A percentile compares a stretch with the other conserved stretches of the same genome.
phyloP scores from a whole-genome alignment of 1,140 invertebrate genomes.

The Megalopta genalis region DNA sequence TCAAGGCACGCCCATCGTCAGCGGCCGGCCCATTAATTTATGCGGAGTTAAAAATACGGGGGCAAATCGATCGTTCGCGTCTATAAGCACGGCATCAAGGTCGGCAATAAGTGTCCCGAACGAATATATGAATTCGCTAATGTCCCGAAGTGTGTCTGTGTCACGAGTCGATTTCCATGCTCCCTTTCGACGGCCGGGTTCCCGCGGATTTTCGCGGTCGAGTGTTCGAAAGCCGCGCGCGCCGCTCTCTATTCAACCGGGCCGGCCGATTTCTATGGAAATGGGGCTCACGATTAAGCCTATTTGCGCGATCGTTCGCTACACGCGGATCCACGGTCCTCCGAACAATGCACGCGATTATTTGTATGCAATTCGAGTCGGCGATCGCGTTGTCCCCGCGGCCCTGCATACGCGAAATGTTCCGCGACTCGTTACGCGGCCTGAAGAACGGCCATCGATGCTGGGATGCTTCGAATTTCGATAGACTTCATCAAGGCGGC shows the following conservation, averaged over 20 bases:
- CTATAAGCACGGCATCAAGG: conserved; percentile 57
- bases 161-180: conserved; percentile 19
- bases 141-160: conserved; percentile 2
- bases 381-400: too few relatives aligned
- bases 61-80: conserved; percentile 58
- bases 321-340: too few relatives aligned
- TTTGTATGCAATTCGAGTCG: too few relatives aligned
- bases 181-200: not conserved
- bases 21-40: conserved; percentile 57
- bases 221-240: not conserved
- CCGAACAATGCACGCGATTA: too few relatives aligned
- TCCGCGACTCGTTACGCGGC: too few relatives aligned
- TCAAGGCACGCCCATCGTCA: conserved; percentile 20
- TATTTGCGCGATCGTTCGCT: too few relatives aligned
- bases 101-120: conserved; percentile 33
- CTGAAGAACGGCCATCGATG: too few relatives aligned
- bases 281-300: not conserved
- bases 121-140: conserved; percentile 44
- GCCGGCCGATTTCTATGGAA: not conserved
- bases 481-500: too few relatives aligned
- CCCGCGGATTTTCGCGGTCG: not conserved
- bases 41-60: conserved; percentile 65
- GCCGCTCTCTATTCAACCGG: not conserved
- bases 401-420: too few relatives aligned
- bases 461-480: too few relatives aligned